These are phyloP conservation scores for Holotrichia oblita DNA, from an alignment of 1,140 invertebrate species.

Conservation along the genomic window DNA sequence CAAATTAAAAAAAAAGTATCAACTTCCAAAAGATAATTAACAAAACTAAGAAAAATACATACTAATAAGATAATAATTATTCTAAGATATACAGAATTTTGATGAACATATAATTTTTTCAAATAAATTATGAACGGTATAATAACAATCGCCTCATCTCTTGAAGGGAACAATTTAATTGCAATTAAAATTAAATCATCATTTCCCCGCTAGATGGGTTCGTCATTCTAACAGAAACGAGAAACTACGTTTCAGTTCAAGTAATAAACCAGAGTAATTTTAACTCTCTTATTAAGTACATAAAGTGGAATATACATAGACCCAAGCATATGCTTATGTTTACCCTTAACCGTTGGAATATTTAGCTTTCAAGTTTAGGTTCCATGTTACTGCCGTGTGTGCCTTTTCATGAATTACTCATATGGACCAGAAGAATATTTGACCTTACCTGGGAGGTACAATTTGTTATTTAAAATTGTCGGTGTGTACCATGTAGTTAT, in stretches of 20 bases:
- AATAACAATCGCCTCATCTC: neutral
- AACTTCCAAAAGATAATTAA: too few species aligned
- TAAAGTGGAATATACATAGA: neutral
- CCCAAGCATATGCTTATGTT: neutral
- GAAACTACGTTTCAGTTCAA: neutral
- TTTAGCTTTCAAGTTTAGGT: neutral
- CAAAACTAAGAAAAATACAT: too few species aligned
- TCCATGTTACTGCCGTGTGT: neutral
- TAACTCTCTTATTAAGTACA: neutral
- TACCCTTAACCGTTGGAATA: neutral
- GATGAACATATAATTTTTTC: too few species aligned
- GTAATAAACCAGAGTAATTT: neutral
- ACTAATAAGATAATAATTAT: too few species aligned
- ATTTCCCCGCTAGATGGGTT: neutral
- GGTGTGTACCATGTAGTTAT: too few species aligned
- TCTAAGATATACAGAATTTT: too few species aligned
- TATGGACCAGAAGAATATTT: too few species aligned
- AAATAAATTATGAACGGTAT: too few species aligned
- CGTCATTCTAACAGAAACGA: neutral
- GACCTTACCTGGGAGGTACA: too few species aligned
- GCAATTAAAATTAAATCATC: constrained; percentile 2
- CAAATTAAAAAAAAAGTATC: too few species aligned
- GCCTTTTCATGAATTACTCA: too few species aligned
- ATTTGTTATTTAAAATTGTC: too few species aligned
- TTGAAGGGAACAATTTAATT: constrained; percentile 10